phyloP scores from a whole-genome alignment of 2,797 vertebrate species.

The Alfaro cultratus region DNA sequence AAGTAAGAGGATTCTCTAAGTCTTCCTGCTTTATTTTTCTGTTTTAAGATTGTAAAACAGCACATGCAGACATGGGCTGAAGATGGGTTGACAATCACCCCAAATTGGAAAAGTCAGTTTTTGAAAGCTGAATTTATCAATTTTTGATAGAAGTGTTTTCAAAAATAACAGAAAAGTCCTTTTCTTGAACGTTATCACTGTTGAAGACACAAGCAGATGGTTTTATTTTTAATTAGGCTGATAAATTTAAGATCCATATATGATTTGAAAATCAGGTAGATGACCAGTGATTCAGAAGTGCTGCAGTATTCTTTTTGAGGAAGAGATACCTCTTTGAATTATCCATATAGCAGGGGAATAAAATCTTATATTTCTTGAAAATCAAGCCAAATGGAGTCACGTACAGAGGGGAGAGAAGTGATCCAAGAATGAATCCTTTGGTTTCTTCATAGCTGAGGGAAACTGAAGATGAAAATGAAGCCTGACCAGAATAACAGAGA shows the following conservation, averaged over 20 bases:
- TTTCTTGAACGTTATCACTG: neutral
- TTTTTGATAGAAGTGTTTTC: neutral
- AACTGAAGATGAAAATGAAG: neutral
- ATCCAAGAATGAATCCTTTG: neutral
- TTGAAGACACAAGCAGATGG: neutral
- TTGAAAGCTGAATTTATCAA: neutral
- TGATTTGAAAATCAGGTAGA: neutral
- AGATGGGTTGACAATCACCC: neutral
- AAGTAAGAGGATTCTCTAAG: slow-evolving; percentile 58
- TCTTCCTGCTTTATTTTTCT: neutral
- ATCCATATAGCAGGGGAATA: neutral
- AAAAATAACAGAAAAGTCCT: neutral
- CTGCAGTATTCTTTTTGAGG: neutral
- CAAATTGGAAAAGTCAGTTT: neutral
- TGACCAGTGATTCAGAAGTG: neutral
- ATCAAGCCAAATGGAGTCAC: neutral
- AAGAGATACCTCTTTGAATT: neutral
- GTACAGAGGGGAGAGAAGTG: neutral
- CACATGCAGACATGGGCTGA: neutral
- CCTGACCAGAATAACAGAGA: neutral
- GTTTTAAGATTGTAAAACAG: neutral
- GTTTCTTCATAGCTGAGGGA: neutral
- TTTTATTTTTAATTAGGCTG: neutral
- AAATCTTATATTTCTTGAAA: neutral
- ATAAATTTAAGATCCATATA: neutral